Percentiles rank a stretch among this genome's conserved stretches.
Evolutionary conservation across 2,797 vertebrate genomes (phyloP).

Genomic region (Neoniphon sammara): DNA sequence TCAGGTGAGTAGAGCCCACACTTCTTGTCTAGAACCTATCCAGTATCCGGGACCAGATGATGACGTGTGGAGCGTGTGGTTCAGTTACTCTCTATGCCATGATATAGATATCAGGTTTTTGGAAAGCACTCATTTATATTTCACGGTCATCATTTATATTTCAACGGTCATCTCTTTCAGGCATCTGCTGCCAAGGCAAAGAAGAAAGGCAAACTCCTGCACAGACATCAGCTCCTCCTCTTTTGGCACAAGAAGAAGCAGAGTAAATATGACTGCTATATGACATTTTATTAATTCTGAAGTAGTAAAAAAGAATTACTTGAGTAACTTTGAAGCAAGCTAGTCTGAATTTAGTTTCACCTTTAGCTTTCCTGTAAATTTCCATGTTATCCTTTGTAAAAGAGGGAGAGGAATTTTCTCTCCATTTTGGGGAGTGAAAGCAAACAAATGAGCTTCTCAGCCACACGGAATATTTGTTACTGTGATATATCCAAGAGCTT

Average conservation of each 20-base stretch:
- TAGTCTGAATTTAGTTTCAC: too few relatives aligned
- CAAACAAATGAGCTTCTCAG: too few relatives aligned
- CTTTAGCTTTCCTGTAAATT: neutral
- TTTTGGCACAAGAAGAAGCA: constrained; percentile 93
- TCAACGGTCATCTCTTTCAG: constrained; percentile 79
- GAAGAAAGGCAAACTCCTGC: constrained; percentile 88
- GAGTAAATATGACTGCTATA: constrained; percentile 79
- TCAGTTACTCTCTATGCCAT: too few relatives aligned
- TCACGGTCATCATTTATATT: too few relatives aligned
- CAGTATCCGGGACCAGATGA: neutral
- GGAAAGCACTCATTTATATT: neutral
- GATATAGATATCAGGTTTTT: too few relatives aligned
- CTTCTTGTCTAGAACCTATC: neutral
- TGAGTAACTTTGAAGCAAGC: too few relatives aligned
- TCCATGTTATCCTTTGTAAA: too few relatives aligned
- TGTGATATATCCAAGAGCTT: too few relatives aligned
- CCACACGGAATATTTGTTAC: too few relatives aligned
- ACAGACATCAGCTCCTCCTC: constrained; percentile 84
- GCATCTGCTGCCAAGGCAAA: constrained; percentile 88
- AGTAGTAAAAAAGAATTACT: neutral
- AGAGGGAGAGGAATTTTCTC: too few relatives aligned
- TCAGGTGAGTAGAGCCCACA: constrained; percentile 84
- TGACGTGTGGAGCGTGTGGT: too few relatives aligned
- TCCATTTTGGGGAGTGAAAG: too few relatives aligned
- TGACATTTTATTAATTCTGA: neutral